Evolutionary conservation across 1,140 invertebrate species (phyloP), one percentile per base, ranked within the genome.

Genomic region (Cyphomyrmex costatus): DNA sequence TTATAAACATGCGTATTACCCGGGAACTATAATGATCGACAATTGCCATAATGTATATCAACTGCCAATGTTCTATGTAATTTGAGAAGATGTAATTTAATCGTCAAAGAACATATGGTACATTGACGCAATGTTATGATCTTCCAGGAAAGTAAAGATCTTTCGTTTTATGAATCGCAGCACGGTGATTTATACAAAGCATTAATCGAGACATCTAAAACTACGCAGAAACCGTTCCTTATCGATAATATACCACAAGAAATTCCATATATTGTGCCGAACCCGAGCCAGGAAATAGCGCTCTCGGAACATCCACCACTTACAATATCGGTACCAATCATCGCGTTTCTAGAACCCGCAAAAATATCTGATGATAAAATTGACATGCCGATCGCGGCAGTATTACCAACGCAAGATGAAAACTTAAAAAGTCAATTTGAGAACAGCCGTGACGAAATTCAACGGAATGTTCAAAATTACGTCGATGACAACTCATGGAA

Each of bases 321-420:
- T 33, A 60, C 77, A 14, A 63, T 90, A 24, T 63, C 80, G 0
- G 70, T 90, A 5, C 89, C 89, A 2, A 87, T 90, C 27, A 73
- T 90, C 0, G 89, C 89, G n/a, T 71, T 90, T 3, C 74, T 90
- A 12, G 80, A 90, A 58, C 68, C 89, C 0, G 53, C 86, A 4
- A 88, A 65, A 42, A 56, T 51, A 1, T 49, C 88, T 1, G 58
- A 87, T 4, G 86, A 63, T 24, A 82, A 80, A 19, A 58, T 88
- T 33, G 53, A 90, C 0, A 42, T 70, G 1, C 82, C 89, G 0
- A 90, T 90, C 19, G 70, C 79, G 14, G 86, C 88, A 8, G 49
- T 79, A 4, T 21, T 90, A 3, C 71, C 89, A 8, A 51, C 27
- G 33, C 30, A 46, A 27, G n/a, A 42, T 27, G 27, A n/a, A 19